Conservation (phyloP, 2,797 vertebrate species). For the Coregonus ussuriensis region DNA sequence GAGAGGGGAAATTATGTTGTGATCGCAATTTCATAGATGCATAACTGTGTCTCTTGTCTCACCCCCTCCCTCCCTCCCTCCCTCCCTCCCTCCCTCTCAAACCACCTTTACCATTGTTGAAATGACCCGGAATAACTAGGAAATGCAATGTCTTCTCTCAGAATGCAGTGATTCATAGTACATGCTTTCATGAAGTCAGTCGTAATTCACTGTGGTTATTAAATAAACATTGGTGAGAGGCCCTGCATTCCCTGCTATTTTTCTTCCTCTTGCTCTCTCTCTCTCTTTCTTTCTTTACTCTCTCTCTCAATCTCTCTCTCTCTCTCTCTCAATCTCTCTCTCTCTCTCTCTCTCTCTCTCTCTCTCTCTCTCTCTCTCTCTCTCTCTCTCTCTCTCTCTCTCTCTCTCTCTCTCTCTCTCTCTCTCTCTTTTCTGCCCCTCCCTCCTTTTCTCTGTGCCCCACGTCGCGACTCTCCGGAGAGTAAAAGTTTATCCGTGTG, state of each 20-base stretch:
- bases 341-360: too few species aligned
- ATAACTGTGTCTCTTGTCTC: slow-evolving; percentile 24
- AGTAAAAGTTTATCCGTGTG: slow-evolving; percentile 70
- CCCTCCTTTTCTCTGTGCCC: slow-evolving; percentile 29
- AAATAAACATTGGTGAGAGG: slow-evolving; percentile 63
- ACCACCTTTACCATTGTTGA: slow-evolving; percentile 28
- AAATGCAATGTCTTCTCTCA: slow-evolving; percentile 34
- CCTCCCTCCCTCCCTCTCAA: neutral
- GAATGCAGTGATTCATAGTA: slow-evolving; percentile 52
- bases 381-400: too few species aligned
- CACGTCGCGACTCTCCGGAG: slow-evolving; percentile 42
- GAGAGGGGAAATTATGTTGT: slow-evolving; percentile 49
- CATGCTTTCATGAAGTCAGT: slow-evolving; percentile 50
- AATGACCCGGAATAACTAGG: slow-evolving; percentile 29
- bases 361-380: too few species aligned
- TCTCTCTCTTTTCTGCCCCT: slow-evolving; percentile 17
- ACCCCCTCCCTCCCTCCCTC: too few species aligned
- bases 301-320: neutral
- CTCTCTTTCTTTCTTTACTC: neutral
- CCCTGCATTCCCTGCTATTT: too few species aligned
- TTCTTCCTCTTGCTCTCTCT: slow-evolving; percentile 28
- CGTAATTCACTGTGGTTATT: slow-evolving; percentile 57
- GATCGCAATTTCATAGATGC: slow-evolving; percentile 45
- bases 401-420: too few species aligned
- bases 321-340: slow-evolving; percentile 14